Evolutionary conservation across 2,113 vertebrate genomes (phyloP).

Genomic region (Choloepus hoffmanni): DNA sequence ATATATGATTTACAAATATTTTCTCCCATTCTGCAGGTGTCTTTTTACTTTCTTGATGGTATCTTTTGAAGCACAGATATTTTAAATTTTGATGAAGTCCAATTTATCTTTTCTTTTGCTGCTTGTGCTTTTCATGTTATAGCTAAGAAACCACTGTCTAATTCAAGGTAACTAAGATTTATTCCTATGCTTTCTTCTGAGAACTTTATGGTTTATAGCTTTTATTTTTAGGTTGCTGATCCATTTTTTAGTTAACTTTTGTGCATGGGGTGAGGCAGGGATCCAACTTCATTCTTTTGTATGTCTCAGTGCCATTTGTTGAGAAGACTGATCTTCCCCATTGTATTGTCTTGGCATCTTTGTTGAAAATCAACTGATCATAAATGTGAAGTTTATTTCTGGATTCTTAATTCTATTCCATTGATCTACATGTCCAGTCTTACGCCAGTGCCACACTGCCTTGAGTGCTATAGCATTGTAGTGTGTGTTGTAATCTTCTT

Average conservation of each 20-base stretch:
- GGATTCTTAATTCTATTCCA: neutral
- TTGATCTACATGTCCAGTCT: neutral
- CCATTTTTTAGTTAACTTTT: neutral
- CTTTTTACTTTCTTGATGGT: neutral
- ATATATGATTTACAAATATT: neutral
- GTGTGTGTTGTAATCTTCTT: neutral
- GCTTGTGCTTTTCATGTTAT: neutral
- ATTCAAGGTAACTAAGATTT: neutral
- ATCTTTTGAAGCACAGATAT: neutral
- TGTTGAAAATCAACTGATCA: neutral
- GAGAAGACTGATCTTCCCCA: neutral
- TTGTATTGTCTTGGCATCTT: neutral
- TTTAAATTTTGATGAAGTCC: conserved; percentile 4
- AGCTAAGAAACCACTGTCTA: neutral
- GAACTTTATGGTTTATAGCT: neutral
- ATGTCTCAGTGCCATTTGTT: neutral
- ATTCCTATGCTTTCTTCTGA: neutral
- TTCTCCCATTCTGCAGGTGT: neutral
- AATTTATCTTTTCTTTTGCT: neutral
- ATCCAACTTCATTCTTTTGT: neutral
- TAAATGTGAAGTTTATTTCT: neutral
- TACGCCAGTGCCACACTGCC: neutral
- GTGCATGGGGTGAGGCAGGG: neutral
- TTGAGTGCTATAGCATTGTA: neutral
- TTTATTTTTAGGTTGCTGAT: neutral